Base-by-base conservation (phyloP, 1,140 invertebrate genomes). In the Campoletis sonorensis region DNA sequence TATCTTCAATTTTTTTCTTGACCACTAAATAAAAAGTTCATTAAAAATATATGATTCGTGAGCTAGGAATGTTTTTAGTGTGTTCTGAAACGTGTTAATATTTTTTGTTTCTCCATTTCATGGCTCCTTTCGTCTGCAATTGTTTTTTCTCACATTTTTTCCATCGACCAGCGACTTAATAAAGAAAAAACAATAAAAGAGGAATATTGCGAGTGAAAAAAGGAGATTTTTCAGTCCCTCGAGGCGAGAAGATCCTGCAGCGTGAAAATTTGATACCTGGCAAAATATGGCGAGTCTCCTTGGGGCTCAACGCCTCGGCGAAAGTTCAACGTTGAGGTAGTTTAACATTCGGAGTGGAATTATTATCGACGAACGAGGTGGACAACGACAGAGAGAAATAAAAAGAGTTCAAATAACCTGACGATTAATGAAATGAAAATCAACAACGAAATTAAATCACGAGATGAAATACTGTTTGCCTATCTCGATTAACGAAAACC, bases 241-340 rank as follows among this genome's bases (percentile, higher is more conserved):
- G 21, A n/a, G 54, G 18, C 21, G 54, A 58, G 54, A 58, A 58
- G 4, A 58, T 67, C 23, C 61, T 27, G 23, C 61, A 11, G 61
- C 21, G 61, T 27, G 61, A 27, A 67, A 67, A 67, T 67, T 26
- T 45, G 40, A 67, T 67, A 30, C 4, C 40, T 51, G 40, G 40
- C 37, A 26, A 49, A 26, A 23, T 23, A 26, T 11, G 21, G 27
- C 71, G 37, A 73, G 40, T 49, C 40, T 21, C 37, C 40, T 33
- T 18, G 4, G 18, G 71, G 18, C 72, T 58, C 72, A 76, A 76
- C 72, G 45, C 13, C 72, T 76, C 72, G 72, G 49, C 72, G 26
- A 76, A 76, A 58, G 27, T 76, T 58, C 7, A 5, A 58, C 72
- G 49, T 76, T 76, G 72, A 76, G 72, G 72, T 76, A 76, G 72